A percentile compares a stretch with the other conserved stretches of the same genome.
phyloP scores from a whole-genome alignment of 92 coral and sea anemone species.

The Pocillopora meandrina region DNA sequence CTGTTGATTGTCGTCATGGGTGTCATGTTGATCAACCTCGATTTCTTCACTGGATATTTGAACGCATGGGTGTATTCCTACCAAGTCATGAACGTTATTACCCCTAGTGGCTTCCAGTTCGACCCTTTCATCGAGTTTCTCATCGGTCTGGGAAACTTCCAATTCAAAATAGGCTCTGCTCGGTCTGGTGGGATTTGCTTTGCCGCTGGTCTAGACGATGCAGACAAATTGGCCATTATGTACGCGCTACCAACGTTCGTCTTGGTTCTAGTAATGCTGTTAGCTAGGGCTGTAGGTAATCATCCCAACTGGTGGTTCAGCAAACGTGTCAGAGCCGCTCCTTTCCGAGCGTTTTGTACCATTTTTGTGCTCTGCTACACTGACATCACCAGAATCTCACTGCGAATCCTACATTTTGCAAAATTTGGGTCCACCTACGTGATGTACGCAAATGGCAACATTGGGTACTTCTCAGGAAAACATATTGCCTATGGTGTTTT shows the following conservation, averaged over 20 bases:
- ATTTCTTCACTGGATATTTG: constrained; percentile 84
- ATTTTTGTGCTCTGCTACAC: constrained; percentile 93
- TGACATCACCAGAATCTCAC: constrained; percentile 85
- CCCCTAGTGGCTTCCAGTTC: constrained; percentile 64
- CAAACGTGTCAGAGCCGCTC: constrained; percentile 62
- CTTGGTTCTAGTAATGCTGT: constrained; percentile 61
- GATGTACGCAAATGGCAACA: constrained; percentile 70
- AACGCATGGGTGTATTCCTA: constrained; percentile 94
- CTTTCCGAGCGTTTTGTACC: constrained; percentile 89
- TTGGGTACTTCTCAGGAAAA: constrained; percentile 70
- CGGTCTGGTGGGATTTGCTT: constrained; percentile 67
- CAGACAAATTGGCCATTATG: constrained; percentile 77
- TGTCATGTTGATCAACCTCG: constrained; percentile 72
- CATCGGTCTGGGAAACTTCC: constrained; percentile 77
- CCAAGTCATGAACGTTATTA: constrained; percentile 68
- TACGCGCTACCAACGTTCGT: constrained; percentile 79
- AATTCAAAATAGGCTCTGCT: constrained; percentile 36
- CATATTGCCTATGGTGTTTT: constrained; percentile 72
- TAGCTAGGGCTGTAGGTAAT: constrained; percentile 59
- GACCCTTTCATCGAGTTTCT: constrained; percentile 81
- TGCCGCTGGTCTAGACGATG: constrained; percentile 76
- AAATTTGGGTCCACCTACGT: constrained; percentile 41
- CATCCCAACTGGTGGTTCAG: constrained; percentile 72
- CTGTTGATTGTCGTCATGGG: constrained; percentile 56
- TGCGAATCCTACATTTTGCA: constrained; percentile 76